These are phyloP conservation scores for Sicus ferrugineus DNA, from an alignment of 2,888 invertebrate species.

Conservation along the genomic window DNA sequence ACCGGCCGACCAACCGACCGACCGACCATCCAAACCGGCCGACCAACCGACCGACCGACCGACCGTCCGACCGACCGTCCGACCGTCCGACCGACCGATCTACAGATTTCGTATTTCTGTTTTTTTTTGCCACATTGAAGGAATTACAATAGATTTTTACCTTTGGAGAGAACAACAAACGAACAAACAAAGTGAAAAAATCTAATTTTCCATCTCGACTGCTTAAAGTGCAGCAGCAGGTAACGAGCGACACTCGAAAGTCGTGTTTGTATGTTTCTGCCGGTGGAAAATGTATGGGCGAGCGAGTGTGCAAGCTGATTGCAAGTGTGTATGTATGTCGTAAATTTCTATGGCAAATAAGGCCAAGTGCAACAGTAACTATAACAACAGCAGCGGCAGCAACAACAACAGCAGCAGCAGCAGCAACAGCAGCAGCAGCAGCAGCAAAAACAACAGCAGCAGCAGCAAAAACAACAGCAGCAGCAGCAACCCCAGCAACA, in stretches of 20 bases:
- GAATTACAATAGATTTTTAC: neutral
- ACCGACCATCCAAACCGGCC: too few relatives aligned
- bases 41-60: neutral
- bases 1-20: too few relatives aligned
- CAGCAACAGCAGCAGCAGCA: slow-evolving; percentile 38
- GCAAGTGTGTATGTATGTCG: neutral
- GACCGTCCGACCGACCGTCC: neutral
- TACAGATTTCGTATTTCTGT: too few relatives aligned
- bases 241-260: neutral
- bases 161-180: neutral
- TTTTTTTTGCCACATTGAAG: too few relatives aligned
- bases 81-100: neutral
- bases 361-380: slow-evolving; percentile 51
- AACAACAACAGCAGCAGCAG: slow-evolving; percentile 41
- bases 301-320: slow-evolving; percentile 14
- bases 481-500: slow-evolving; percentile 39
- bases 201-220: neutral
- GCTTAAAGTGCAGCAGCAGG: neutral
- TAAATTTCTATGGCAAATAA: slow-evolving; percentile 37
- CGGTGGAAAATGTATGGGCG: neutral
- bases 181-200: neutral
- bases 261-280: slow-evolving; percentile 49
- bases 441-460: slow-evolving; percentile 39
- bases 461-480: slow-evolving; percentile 44
- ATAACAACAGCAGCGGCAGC: slow-evolving; percentile 47